A percentile compares a stretch with the other conserved stretches of the same genome.
Conservation (phyloP, 2,888 invertebrate species). For the Amphipoea oculea region DNA sequence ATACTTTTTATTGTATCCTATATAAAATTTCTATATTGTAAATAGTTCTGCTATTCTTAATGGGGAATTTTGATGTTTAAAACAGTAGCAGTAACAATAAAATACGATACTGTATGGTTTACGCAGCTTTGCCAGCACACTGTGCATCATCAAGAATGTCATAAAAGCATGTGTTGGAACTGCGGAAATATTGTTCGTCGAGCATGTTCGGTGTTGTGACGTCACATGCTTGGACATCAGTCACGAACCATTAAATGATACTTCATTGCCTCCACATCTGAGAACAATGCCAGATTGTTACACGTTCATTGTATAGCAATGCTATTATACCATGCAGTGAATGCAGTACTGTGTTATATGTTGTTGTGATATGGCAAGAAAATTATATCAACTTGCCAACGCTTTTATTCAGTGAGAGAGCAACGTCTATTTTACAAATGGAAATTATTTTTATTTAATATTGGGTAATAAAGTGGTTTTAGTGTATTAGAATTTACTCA, state of each 20-base stretch:
- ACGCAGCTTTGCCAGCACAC: slow-evolving; percentile 50
- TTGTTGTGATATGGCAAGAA: slow-evolving; percentile 57
- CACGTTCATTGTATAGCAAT: slow-evolving; percentile 57
- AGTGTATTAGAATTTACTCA: slow-evolving; percentile 25
- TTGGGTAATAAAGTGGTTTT: slow-evolving; percentile 36
- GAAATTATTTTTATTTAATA: slow-evolving; percentile 11
- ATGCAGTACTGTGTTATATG: slow-evolving; percentile 59
- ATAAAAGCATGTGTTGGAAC: slow-evolving; percentile 59
- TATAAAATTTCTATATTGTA: slow-evolving; percentile 48
- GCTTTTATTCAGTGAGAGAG: slow-evolving; percentile 58
- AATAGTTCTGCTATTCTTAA: slow-evolving; percentile 53
- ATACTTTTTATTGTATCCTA: slow-evolving; percentile 35
- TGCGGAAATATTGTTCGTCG: slow-evolving; percentile 39
- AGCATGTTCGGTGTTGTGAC: slow-evolving; percentile 67
- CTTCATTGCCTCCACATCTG: slow-evolving; percentile 48
- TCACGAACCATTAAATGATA: slow-evolving; percentile 50
- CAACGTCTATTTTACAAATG: slow-evolving; percentile 59
- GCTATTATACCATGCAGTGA: slow-evolving; percentile 56
- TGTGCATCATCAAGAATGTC: slow-evolving; percentile 28
- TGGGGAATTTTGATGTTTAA: slow-evolving; percentile 31
- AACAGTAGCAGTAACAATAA: slow-evolving; percentile 23
- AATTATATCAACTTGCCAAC: slow-evolving; percentile 59
- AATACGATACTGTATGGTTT: slow-evolving; percentile 24
- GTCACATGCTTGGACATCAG: slow-evolving; percentile 53
- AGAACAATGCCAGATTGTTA: slow-evolving; percentile 54